Evolutionary conservation across 2,797 vertebrate species (phyloP), one percentile per base, ranked within the genome.

Genomic region (Apodemus agrarius): DNA sequence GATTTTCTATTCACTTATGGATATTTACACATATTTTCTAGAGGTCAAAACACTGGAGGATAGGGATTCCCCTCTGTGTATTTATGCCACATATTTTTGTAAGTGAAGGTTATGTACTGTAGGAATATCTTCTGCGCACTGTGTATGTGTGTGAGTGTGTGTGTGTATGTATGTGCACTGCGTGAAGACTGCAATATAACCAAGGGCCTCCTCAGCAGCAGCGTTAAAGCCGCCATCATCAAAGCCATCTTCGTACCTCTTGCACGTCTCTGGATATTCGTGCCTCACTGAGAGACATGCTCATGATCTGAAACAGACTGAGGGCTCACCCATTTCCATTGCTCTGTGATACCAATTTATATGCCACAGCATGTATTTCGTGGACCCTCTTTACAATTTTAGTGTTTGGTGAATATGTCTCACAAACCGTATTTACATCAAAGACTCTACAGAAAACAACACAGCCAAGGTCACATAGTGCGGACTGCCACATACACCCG

Each of bases 321-420:
- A 57, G 93, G 61, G 19, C n/a, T 43, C 49, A 4, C 78, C 96
- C 63, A n/a, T 94, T 96, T 96, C 96, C 95, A 61, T 80, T 93
- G 76, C 89, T 97, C 85, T 81, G 26, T 89, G 92, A 91, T 90
- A 67, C 12, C 12, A 72, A 89, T 67, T 86, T 93, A 12, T 94
- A 91, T 31, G 80, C 75, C 81, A 94, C 46, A 65, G 3, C 61
- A 19, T 24, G n/a, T 69, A 85, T 85, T 95, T 75, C 95, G 96
- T 65, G 46, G 29, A 81, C 11, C 34, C n/a, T 59, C 14, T 94
- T 93, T 94, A 92, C 97, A 97, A 69, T 92, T 95, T 95, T 96
- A 95, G 84, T 4, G 63, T 29, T 78, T 80, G 43, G 24, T 65
- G 92, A 96, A 75, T 94, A 92, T 91, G 84, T 97, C 72, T 95